These are phyloP conservation scores for Tetramorium parvispinum DNA, from an alignment of 1,140 invertebrate species.

Conservation along the genomic window DNA sequence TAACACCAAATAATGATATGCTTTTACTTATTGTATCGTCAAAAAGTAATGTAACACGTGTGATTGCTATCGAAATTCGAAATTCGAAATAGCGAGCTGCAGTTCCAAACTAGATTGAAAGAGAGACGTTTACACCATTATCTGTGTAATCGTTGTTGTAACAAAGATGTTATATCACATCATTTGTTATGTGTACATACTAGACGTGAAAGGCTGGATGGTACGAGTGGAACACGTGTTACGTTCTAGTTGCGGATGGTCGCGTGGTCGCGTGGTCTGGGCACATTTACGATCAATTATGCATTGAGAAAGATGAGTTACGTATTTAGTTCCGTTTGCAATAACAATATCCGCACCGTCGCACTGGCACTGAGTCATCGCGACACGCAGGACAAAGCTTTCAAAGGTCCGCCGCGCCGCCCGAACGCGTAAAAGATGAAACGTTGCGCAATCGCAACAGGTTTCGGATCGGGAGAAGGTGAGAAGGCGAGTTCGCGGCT, in stretches of 20 bases:
- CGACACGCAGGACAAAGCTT: background rate
- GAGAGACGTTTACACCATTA: no score
- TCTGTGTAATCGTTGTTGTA: no score
- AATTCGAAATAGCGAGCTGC: no score
- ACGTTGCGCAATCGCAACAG: background rate
- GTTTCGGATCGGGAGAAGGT: background rate
- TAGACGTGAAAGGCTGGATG: no score
- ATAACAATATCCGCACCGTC: constrained; percentile 16
- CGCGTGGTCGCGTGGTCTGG: background rate
- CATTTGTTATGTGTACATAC: no score
- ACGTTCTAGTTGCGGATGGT: no score
- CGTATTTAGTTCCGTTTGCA: constrained; percentile 42
- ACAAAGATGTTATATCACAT: no score
- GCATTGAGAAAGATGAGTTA: constrained; percentile 35
- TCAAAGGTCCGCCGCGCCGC: no score
- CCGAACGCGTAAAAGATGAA: constrained; percentile 25
- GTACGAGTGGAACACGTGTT: no score
- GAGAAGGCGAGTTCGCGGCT: background rate
- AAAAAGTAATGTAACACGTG: background rate
- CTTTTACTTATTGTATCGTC: background rate
- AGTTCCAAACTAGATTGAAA: no score
- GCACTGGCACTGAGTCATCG: constrained; percentile 44
- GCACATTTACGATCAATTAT: constrained; percentile 44
- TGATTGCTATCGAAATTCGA: background rate
- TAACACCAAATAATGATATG: no score